phyloP scores from a whole-genome alignment of 2,113 vertebrate species.

The Hemicordylus capensis region DNA sequence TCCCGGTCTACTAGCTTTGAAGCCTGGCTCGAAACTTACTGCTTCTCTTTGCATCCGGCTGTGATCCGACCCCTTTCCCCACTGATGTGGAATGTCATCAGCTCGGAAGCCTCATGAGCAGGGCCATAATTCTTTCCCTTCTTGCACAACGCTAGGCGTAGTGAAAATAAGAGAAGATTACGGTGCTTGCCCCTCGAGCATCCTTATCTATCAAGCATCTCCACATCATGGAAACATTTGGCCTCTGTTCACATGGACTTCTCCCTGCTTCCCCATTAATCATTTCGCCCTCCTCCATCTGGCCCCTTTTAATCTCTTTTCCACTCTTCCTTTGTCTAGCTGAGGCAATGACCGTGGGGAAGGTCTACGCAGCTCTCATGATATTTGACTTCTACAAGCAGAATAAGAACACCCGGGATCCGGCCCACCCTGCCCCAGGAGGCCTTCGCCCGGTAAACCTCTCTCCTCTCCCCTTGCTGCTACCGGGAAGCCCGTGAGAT shows the following conservation, averaged over 20 bases:
- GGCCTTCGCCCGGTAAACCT: slow-evolving; percentile 77
- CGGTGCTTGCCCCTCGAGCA: too few species aligned
- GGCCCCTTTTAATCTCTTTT: fast-evolving
- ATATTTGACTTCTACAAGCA: slow-evolving; percentile 98
- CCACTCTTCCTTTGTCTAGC: slow-evolving; percentile 68
- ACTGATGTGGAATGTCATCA: too few species aligned
- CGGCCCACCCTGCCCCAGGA: slow-evolving; percentile 81
- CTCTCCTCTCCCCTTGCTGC: neutral
- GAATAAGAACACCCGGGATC: slow-evolving; percentile 86
- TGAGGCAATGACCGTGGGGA: slow-evolving; percentile 95
- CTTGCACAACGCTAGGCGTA: too few species aligned
- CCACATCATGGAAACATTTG: neutral
- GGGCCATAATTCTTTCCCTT: too few species aligned
- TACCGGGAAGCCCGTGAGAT: too few species aligned
- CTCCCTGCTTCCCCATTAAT: neutral
- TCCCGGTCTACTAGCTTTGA: too few species aligned
- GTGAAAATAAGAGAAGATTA: too few species aligned
- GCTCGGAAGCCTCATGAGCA: too few species aligned
- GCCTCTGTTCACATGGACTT: neutral
- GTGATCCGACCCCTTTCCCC: too few species aligned
- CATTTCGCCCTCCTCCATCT: fast-evolving
- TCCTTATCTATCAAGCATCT: too few species aligned
- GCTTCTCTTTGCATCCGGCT: too few species aligned
- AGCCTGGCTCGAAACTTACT: too few species aligned
- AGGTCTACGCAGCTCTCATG: slow-evolving; percentile 96